These are phyloP conservation scores for Typhlichthys eigenmanni DNA, from an alignment of 2,797 vertebrate species.

Conservation along the genomic window DNA sequence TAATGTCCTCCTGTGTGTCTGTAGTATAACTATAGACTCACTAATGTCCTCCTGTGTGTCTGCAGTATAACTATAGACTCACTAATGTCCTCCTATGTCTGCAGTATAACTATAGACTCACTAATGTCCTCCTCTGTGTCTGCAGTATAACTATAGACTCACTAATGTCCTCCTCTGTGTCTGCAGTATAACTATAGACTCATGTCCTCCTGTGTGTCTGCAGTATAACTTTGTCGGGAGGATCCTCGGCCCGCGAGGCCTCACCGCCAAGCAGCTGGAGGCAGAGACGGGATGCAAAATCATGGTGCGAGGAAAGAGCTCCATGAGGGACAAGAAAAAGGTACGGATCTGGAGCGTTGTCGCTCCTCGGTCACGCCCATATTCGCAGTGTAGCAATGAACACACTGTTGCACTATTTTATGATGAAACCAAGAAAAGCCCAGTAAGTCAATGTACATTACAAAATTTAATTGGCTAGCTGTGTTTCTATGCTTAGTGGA, in stretches of 20 bases:
- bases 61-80: neutral
- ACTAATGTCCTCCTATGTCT: slow-evolving; percentile 28
- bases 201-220: slow-evolving; percentile 28
- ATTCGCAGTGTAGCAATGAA: too few relatives aligned
- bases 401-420: too few relatives aligned
- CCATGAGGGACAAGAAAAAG: slow-evolving; percentile 87
- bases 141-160: slow-evolving; percentile 73
- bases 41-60: too few relatives aligned
- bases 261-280: slow-evolving; percentile 85
- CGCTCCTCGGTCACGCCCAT: too few relatives aligned
- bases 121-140: slow-evolving; percentile 33
- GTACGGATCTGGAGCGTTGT: slow-evolving; percentile 54
- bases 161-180: slow-evolving; percentile 30
- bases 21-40: too few relatives aligned
- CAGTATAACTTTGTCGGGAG: slow-evolving; percentile 87
- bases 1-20: too few relatives aligned
- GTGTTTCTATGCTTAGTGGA: too few relatives aligned
- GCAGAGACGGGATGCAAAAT: slow-evolving; percentile 86
- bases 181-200: slow-evolving; percentile 73
- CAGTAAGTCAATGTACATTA: too few relatives aligned
- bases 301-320: slow-evolving; percentile 86
- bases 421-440: too few relatives aligned
- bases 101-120: slow-evolving; percentile 72
- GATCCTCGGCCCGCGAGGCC: slow-evolving; percentile 83
- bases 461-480: too few relatives aligned